Evolutionary conservation across 2,113 vertebrate genomes (phyloP), one percentile per base, ranked within the genome.

Genomic region (Amblyornis subalaris): DNA sequence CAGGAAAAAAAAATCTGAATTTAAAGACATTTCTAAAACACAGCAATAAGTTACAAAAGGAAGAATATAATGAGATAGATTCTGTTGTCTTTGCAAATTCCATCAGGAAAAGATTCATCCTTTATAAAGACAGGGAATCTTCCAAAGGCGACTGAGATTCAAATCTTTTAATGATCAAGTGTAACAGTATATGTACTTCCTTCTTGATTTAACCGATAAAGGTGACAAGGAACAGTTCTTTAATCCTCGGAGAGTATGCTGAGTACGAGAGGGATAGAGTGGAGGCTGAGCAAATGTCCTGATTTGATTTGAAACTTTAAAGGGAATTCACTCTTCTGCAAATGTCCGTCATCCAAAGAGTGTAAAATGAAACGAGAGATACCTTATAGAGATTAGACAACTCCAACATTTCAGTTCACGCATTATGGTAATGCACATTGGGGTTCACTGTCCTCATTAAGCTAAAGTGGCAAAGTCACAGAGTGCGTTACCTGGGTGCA

Each of bases 161-260:
- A 94, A 91, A 78, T 83, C 77, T 92, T 94, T 90, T 70, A 80
- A 67, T 88, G 93, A 96, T 92, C 83, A 91, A 93, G 47, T 81
- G 28, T 50, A 83, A 48, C 51, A 67, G 36, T 66, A 26, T 38
- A 81, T 65, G 21, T 14, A 66, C 55, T 91, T 97, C n/a, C 21
- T 84, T 95, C 94, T 75, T 95, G 85, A 94, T 91, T 94, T 85
- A 66, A 53, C 65, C 74, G 75, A 95, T 93, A 94, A 95, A 93
- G 77, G 81, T 93, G 91, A 94, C 69, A 93, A 90, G 57, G 81
- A 92, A 35, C 16, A 94, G 69, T 23, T 94, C 70, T 90, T 95
- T 90, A 96, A 84, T 92, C 69, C 80, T 90, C 71, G 81, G 53
- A 95, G 82, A 93, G 12, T 57, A 42, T 28, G 25, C 9, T 13